phyloP scores from a whole-genome alignment of 2,888 invertebrate species.

The Molorchus minor region DNA sequence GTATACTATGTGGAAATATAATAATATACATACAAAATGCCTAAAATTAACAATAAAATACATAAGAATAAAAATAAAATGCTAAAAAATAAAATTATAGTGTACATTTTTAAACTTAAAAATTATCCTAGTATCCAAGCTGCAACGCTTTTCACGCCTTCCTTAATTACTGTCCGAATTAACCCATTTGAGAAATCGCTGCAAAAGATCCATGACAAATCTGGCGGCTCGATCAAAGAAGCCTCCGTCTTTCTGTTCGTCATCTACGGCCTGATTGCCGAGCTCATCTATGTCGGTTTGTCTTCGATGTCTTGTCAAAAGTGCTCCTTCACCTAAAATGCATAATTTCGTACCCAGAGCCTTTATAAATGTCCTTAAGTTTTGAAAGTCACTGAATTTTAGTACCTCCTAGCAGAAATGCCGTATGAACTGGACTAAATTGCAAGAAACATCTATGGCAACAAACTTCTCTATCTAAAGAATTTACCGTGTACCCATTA shows the following conservation, averaged over 20 bases:
- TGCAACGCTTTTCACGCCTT: constrained; percentile 35
- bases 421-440: too few relatives aligned
- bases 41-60: neutral
- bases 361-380: too few relatives aligned
- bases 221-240: constrained; percentile 62
- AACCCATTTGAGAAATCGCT: constrained; percentile 63
- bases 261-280: constrained; percentile 35
- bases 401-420: too few relatives aligned
- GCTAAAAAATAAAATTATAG: neutral
- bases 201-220: constrained; percentile 60
- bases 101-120: neutral
- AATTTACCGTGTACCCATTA: too few relatives aligned
- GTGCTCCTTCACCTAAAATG: neutral
- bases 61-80: neutral
- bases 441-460: too few relatives aligned
- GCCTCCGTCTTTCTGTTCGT: constrained; percentile 45
- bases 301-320: constrained; percentile 25
- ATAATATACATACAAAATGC: neutral
- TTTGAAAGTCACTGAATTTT: too few relatives aligned
- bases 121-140: constrained; percentile 13
- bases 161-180: constrained; percentile 56
- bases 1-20: too few relatives aligned
- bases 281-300: constrained; percentile 34
- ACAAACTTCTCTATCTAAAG: too few relatives aligned
- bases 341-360: neutral